These are phyloP conservation scores for Gopherus evgoodei DNA, from an alignment of 2,113 vertebrate genomes.

Conservation along the genomic window DNA sequence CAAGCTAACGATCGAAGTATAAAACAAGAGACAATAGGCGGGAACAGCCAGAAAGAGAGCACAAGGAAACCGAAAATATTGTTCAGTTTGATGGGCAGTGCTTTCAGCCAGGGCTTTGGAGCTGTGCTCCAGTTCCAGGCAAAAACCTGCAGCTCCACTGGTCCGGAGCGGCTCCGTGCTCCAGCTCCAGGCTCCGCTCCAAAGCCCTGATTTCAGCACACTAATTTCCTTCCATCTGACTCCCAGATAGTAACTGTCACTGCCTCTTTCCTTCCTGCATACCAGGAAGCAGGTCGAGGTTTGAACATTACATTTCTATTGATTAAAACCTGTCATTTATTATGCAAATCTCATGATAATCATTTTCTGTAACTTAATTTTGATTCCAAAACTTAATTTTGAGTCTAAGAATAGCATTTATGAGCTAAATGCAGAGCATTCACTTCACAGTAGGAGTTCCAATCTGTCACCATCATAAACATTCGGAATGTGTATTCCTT, in stretches of 20 bases:
- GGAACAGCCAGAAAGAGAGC: neutral
- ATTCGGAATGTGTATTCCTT: neutral
- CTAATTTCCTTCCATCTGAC: neutral
- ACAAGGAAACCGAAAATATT: neutral
- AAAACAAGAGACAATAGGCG: neutral
- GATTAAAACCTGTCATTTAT: neutral
- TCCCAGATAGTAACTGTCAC: neutral
- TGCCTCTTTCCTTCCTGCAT: neutral
- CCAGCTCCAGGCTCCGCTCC: no score
- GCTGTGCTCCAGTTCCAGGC: no score
- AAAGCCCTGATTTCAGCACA: neutral
- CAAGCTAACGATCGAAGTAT: neutral
- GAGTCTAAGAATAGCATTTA: neutral
- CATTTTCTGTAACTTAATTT: neutral
- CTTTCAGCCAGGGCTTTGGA: neutral
- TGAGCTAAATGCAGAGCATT: neutral
- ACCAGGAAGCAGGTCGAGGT: neutral
- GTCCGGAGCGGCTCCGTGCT: no score
- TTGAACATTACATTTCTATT: neutral
- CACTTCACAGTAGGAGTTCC: neutral
- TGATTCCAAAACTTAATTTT: slow-evolving; percentile 10
- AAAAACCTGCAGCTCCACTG: no score
- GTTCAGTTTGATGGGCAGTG: neutral
- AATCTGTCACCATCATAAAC: neutral
- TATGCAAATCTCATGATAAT: neutral